These are phyloP conservation scores for Argentina silus DNA, from an alignment of 2,797 vertebrate genomes.

Conservation along the genomic window DNA sequence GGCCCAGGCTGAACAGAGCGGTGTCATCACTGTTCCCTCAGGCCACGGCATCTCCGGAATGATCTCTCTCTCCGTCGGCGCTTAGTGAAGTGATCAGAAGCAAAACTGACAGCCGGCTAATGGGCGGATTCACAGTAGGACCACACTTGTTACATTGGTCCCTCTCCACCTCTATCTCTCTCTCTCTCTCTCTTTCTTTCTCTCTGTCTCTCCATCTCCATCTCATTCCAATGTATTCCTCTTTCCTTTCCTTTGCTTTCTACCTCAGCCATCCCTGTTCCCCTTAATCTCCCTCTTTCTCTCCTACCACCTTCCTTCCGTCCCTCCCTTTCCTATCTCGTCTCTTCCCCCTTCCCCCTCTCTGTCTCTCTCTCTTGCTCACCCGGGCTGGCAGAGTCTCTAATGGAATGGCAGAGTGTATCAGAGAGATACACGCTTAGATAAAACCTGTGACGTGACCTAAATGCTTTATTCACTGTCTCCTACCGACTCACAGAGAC, in stretches of 20 bases:
- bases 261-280: not conserved
- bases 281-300: not conserved
- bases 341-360: not conserved
- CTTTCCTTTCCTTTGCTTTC: conserved; percentile 4
- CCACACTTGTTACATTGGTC: conserved; percentile 26
- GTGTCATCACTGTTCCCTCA: conserved; percentile 41
- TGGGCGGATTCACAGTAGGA: conserved; percentile 49
- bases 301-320: not conserved
- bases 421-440: conserved; percentile 37
- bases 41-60: conserved; percentile 46
- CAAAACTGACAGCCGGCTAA: conserved; percentile 67
- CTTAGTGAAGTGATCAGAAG: conserved; percentile 71
- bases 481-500: conserved; percentile 37
- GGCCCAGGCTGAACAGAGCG: conserved; percentile 44
- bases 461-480: conserved; percentile 63
- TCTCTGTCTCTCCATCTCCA: not conserved
- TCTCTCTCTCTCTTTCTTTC: conserved; percentile 25
- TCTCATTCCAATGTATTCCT: not conserved
- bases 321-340: conserved; percentile 7
- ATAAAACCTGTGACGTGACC: conserved; percentile 51
- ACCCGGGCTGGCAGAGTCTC: conserved; percentile 25
- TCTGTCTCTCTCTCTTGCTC: not conserved
- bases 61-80: conserved; percentile 55
- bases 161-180: conserved; percentile 36
- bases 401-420: conserved; percentile 49